Evolutionary conservation across 2,797 vertebrate genomes (phyloP).

Genomic region (Petrocephalus schoutedeni): DNA sequence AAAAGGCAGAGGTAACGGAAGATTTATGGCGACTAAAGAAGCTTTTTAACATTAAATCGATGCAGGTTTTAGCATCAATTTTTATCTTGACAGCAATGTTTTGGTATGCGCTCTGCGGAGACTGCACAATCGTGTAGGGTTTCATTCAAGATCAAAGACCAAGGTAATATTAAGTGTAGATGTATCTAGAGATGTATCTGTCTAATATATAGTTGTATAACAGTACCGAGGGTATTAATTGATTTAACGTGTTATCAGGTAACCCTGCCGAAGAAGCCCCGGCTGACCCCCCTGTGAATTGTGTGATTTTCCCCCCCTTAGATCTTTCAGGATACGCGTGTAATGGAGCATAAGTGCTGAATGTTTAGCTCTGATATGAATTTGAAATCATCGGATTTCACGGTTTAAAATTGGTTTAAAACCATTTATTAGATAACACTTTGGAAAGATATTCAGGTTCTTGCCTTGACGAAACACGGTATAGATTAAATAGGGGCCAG

Average conservation of each 20-base stretch:
- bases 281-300: not conserved
- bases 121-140: not conserved
- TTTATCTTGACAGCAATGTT: conserved; percentile 13
- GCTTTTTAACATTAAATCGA: conserved; percentile 19
- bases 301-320: not conserved
- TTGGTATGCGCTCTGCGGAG: not conserved
- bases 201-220: conserved; percentile 9
- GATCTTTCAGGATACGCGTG: not conserved
- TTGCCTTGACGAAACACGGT: not conserved
- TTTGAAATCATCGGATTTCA: not conserved
- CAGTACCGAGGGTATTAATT: conserved; percentile 10
- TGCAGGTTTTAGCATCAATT: conserved; percentile 12
- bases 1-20: not conserved
- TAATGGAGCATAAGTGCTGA: not conserved
- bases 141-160: not conserved
- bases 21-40: not conserved
- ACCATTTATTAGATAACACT: not conserved
- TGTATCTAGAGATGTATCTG: not conserved
- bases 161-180: not conserved
- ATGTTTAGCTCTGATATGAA: not conserved
- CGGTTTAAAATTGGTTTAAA: not conserved
- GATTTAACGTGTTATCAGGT: conserved; percentile 11
- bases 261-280: not conserved
- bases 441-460: not conserved
- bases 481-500: not conserved